phyloP scores from a whole-genome alignment of 2,888 invertebrate species.

The Brachyptera risi region DNA sequence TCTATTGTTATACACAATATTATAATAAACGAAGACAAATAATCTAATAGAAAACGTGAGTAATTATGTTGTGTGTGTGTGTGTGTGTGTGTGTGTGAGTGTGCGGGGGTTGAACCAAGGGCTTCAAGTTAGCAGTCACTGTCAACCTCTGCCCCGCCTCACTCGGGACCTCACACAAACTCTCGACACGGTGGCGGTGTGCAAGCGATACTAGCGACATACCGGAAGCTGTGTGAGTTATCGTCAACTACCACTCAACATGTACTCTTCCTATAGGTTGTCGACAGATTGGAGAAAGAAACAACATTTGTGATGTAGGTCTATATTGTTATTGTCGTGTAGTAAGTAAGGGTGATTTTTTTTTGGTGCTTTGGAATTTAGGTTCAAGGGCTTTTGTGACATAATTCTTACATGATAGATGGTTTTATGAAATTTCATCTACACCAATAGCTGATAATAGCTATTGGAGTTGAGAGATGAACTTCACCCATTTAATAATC shows the following conservation, averaged over 20 bases:
- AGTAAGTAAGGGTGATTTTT: too few species aligned
- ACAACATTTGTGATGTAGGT: not conserved
- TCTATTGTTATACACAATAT: not conserved
- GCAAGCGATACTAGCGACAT: too few species aligned
- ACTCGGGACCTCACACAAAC: not conserved
- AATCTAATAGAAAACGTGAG: not conserved
- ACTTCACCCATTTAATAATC: too few species aligned
- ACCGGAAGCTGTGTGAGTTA: not conserved
- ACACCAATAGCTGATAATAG: too few species aligned
- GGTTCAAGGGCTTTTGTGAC: too few species aligned
- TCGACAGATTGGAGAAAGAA: not conserved
- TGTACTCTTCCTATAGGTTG: not conserved
- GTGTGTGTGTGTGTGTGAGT: not conserved
- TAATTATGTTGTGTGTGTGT: not conserved
- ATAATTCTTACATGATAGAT: too few species aligned
- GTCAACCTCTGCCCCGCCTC: slow-evolving; percentile 10
- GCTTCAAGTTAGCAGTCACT: slow-evolving; percentile 23
- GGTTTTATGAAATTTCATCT: too few species aligned
- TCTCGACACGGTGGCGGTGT: too few species aligned
- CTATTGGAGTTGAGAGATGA: too few species aligned
- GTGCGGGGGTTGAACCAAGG: slow-evolving; percentile 15
- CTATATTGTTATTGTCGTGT: too few species aligned
- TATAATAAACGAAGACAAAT: too few species aligned
- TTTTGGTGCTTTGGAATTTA: too few species aligned
- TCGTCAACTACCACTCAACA: not conserved